Evolutionary conservation across 2,888 invertebrate genomes (phyloP).

Genomic region (Amaurobius ferox): DNA sequence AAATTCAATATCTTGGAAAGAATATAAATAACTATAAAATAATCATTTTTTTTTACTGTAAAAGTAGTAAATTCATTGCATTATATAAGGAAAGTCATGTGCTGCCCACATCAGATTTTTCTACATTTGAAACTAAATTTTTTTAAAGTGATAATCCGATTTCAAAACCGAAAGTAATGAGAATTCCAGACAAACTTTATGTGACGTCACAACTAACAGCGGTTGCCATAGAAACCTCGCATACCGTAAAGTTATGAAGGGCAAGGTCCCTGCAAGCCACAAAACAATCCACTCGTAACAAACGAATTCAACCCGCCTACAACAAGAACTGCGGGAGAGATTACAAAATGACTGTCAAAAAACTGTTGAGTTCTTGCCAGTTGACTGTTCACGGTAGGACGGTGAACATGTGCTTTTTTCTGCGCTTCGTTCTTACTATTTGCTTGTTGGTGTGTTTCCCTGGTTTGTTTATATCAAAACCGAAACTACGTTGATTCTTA

Average conservation of each 20-base stretch:
- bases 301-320: not conserved
- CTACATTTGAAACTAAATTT: too few relatives aligned
- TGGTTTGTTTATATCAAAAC: too few relatives aligned
- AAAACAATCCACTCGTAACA: not conserved
- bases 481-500: too few relatives aligned
- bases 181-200: not conserved
- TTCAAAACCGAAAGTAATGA: too few relatives aligned
- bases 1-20: too few relatives aligned
- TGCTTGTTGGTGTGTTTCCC: too few relatives aligned
- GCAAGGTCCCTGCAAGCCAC: conserved; percentile 42
- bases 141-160: too few relatives aligned
- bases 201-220: not conserved
- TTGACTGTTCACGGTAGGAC: not conserved
- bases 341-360: not conserved
- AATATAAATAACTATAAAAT: too few relatives aligned
- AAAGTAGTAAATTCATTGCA: too few relatives aligned
- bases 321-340: conserved; percentile 3
- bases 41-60: too few relatives aligned
- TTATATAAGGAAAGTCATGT: too few relatives aligned
- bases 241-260: conserved; percentile 34
- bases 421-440: not conserved
- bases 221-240: not conserved
- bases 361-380: not conserved
- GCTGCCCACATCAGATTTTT: too few relatives aligned
- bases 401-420: not conserved